A percentile compares a stretch with the other conserved stretches of the same genome.
phyloP scores from a whole-genome alignment of 2,888 invertebrate genomes.

The Pollenia labialis region DNA sequence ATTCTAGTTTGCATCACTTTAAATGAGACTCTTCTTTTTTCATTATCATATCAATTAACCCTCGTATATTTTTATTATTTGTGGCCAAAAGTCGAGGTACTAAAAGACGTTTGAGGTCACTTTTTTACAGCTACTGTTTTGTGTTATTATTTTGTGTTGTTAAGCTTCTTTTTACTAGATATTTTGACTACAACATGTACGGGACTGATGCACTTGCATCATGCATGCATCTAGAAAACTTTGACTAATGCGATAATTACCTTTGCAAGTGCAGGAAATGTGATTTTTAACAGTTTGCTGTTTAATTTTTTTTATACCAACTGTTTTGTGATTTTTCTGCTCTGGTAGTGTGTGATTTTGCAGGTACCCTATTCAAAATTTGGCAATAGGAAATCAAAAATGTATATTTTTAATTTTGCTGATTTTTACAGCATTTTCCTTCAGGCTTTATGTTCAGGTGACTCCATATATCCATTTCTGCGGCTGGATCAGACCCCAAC shows the following conservation, averaged over 20 bases:
- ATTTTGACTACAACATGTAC: conserved; percentile 38
- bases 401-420: too few species aligned
- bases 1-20: too few species aligned
- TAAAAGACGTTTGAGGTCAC: conserved; percentile 32
- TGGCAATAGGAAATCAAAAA: too few species aligned
- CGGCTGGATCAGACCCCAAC: too few species aligned
- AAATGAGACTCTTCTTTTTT: background rate
- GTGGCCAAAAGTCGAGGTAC: conserved; percentile 33
- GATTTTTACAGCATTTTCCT: too few species aligned
- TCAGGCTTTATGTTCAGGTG: too few species aligned
- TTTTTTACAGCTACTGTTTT: conserved; percentile 62
- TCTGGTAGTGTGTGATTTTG: background rate
- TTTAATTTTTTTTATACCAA: conserved; percentile 56
- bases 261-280: conserved; percentile 75
- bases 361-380: too few species aligned
- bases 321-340: background rate
- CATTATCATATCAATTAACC: conserved; percentile 23
- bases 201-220: conserved; percentile 39
- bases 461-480: too few species aligned
- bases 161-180: conserved; percentile 43
- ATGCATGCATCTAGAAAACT: conserved; percentile 67
- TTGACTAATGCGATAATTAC: conserved; percentile 75
- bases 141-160: conserved; percentile 36
- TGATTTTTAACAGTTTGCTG: conserved; percentile 74
- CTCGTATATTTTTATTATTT: background rate